Conservation (phyloP, 2,888 invertebrate species). For the Notodonta ziczac region DNA sequence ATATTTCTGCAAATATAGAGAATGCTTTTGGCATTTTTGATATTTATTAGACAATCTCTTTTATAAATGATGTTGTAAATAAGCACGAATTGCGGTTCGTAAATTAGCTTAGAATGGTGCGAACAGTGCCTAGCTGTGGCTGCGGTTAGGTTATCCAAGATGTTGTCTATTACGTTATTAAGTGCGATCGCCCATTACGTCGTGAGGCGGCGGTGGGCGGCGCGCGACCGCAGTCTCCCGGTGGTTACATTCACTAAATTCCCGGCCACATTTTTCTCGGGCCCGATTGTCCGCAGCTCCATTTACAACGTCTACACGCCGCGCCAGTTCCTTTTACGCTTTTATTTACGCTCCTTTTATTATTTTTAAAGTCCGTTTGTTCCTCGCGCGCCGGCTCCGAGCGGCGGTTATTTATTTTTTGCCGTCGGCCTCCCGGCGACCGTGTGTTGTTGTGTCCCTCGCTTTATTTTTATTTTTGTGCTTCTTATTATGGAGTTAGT, state of each 20-base stretch:
- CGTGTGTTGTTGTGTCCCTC: constrained; percentile 83
- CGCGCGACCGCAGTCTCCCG: constrained; percentile 69
- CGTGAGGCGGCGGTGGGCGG: constrained; percentile 58
- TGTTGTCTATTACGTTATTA: constrained; percentile 69
- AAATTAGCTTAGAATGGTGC: constrained; percentile 37
- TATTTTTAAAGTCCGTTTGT: constrained; percentile 84
- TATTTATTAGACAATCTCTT: constrained; percentile 24
- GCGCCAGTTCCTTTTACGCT: constrained; percentile 84
- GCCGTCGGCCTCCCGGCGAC: constrained; percentile 83
- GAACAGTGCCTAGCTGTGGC: constrained; percentile 35
- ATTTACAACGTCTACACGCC: constrained; percentile 84
- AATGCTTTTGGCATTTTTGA: constrained; percentile 18
- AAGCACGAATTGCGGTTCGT: constrained; percentile 34
- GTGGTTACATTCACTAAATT: constrained; percentile 81
- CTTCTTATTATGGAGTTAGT: constrained; percentile 83
- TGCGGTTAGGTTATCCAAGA: constrained; percentile 61
- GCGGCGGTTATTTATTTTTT: constrained; percentile 82
- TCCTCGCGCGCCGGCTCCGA: constrained; percentile 82
- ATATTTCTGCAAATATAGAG: constrained; percentile 3
- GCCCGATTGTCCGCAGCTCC: constrained; percentile 82
- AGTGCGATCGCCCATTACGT: constrained; percentile 69
- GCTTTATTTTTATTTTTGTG: constrained; percentile 83
- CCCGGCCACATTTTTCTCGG: constrained; percentile 79
- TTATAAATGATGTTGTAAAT: constrained; percentile 31
- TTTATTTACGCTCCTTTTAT: constrained; percentile 84